Conservation (phyloP, 2,888 invertebrate species). For the Acleris literana region DNA sequence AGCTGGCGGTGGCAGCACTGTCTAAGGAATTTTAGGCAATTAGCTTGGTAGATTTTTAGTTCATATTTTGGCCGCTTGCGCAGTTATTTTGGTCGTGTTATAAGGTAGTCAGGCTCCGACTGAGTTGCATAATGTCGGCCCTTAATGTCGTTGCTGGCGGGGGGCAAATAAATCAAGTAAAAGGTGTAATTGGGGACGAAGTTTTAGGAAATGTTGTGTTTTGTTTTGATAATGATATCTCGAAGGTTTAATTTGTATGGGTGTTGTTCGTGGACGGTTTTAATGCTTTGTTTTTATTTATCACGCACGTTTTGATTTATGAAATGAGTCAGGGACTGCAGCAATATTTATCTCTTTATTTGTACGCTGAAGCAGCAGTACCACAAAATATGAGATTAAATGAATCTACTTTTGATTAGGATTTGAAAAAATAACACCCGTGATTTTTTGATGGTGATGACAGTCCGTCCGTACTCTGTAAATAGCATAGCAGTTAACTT, state of each 20-base stretch:
- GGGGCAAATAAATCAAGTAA: slow-evolving; percentile 57
- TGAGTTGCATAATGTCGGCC: slow-evolving; percentile 31
- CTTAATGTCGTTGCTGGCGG: slow-evolving; percentile 37
- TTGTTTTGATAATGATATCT: slow-evolving; percentile 35
- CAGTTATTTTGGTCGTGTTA: slow-evolving; percentile 14
- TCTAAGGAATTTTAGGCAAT: background rate
- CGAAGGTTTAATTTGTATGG: slow-evolving; percentile 42
- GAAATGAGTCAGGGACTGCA: no score
- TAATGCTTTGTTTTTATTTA: background rate
- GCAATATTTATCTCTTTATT: no score
- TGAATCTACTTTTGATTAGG: no score
- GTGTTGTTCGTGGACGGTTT: background rate
- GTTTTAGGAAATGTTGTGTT: slow-evolving; percentile 26
- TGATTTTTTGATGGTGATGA: no score
- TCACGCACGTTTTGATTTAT: background rate
- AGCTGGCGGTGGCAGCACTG: slow-evolving; percentile 20
- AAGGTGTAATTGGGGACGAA: slow-evolving; percentile 41
- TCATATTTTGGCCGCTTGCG: slow-evolving; percentile 12
- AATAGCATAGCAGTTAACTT: no score
- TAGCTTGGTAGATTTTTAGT: slow-evolving; percentile 9
- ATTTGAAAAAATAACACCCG: no score
- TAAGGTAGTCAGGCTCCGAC: slow-evolving; percentile 33
- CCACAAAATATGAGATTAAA: no score
- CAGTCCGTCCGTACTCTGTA: no score
- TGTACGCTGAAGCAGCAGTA: no score